Conservation (phyloP, 2,113 vertebrate species). For the Noctilio leporinus region DNA sequence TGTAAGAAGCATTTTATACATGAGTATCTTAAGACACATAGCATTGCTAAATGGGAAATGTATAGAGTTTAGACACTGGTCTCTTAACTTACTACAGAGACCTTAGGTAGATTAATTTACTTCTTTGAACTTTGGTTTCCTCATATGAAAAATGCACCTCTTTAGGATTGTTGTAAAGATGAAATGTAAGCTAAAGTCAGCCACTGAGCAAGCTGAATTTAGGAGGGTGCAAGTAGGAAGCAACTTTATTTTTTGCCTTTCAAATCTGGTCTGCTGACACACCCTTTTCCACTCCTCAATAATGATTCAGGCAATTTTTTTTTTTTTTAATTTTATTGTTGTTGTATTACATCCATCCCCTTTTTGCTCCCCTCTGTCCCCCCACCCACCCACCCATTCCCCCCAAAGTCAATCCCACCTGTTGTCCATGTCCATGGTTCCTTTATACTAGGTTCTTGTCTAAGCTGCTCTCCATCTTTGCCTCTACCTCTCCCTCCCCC, state of each 20-base stretch:
- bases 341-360: too few relatives aligned
- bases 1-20: neutral
- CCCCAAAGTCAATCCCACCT: too few relatives aligned
- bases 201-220: neutral
- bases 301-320: too few relatives aligned
- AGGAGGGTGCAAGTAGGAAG: neutral
- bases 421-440: too few relatives aligned
- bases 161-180: conserved; percentile 6
- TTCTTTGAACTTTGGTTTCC: neutral
- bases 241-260: neutral
- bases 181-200: neutral
- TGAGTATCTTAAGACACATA: neutral
- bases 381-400: too few relatives aligned
- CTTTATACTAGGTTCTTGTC: too few relatives aligned
- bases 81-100: neutral
- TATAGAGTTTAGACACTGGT: neutral
- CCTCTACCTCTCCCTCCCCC: too few relatives aligned
- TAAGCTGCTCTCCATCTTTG: too few relatives aligned
- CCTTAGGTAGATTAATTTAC: neutral
- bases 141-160: neutral
- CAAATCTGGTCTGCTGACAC: neutral
- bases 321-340: too few relatives aligned
- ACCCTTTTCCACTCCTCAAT: neutral
- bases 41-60: neutral
- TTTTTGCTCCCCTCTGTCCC: too few relatives aligned